Evolutionary conservation across 35 echinoderm and acorn worm species (phyloP), one percentile per base, ranked within the genome.

Genomic region (Ophiothrix spiculata): DNA sequence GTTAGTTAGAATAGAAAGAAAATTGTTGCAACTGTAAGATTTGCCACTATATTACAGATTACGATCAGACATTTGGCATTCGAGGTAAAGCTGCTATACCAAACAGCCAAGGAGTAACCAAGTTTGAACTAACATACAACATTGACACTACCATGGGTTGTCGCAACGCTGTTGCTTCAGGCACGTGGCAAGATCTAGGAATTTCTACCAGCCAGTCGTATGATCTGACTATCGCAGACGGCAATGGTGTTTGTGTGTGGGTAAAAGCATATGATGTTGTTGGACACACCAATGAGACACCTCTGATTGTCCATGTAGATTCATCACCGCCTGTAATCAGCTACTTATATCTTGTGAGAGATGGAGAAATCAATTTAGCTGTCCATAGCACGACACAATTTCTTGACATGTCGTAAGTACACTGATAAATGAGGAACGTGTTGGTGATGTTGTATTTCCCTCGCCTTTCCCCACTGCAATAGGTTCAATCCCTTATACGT

Each of bases 361-460:
- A 82, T 35, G 64, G 80, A 19, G 80, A 75, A 37, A 75, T 37
- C 32, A 89, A 82, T 39, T 12, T 88, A 32, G 87, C 87, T 39
- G 87, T 88, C 6, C 79, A 88, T 60, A 88, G 75, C 42, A 75
- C 80, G 75, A 64, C n/a, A 69, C 63, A 89, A n/a, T 74, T 89
- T 23, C 40, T 33, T 36, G 80, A 89, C 0, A 83, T 89, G 79
- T 45, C 40, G 87, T 89, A 77, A 36, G 80, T n/a, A n/a, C n/a
- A n/a, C n/a, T n/a, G n/a, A n/a, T n/a, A n/a, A n/a, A n/a, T n/a
- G n/a, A n/a, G n/a, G n/a, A n/a, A n/a, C n/a, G n/a, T n/a, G n/a
- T n/a, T n/a, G n/a, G n/a, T n/a, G n/a, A n/a, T n/a, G n/a, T n/a
- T n/a, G n/a, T n/a, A n/a, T n/a, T n/a, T n/a, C n/a, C n/a, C n/a